Evolutionary conservation across 2,888 invertebrate species (phyloP).

Genomic region (Platycnemis pennipes): DNA sequence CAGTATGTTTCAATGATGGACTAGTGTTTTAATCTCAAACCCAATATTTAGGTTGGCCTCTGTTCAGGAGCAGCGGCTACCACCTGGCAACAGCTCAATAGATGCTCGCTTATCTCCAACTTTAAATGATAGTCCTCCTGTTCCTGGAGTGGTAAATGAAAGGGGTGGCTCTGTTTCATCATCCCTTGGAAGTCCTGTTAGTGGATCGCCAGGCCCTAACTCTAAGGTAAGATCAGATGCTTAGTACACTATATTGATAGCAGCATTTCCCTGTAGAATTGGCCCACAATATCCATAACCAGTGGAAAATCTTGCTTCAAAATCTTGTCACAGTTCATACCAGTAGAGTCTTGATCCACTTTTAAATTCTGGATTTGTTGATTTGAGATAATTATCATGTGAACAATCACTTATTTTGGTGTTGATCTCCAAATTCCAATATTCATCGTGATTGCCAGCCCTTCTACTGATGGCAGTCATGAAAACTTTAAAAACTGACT

Average conservation of each 20-base stretch:
- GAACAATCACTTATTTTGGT: not conserved
- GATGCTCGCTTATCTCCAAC: constrained; percentile 85
- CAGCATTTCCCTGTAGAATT: constrained; percentile 31
- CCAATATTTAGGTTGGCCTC: constrained; percentile 90
- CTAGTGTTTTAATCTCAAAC: not conserved
- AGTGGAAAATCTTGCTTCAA: constrained; percentile 31
- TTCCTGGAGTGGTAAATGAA: constrained; percentile 71
- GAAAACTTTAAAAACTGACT: not conserved
- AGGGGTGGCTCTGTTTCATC: constrained; percentile 57
- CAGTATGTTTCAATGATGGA: no score
- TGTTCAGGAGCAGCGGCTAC: constrained; percentile 96
- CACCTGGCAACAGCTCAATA: constrained; percentile 77
- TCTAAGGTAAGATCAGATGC: constrained; percentile 45
- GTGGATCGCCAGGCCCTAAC: constrained; percentile 65
- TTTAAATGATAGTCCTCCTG: constrained; percentile 82
- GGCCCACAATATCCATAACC: not conserved
- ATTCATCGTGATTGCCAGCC: not conserved
- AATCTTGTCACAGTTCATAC: constrained; percentile 16
- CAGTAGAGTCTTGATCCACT: constrained; percentile 41
- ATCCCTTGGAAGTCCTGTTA: constrained; percentile 58
- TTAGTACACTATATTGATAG: not conserved
- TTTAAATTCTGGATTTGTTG: not conserved
- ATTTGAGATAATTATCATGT: not conserved
- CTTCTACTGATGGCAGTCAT: not conserved
- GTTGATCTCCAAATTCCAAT: constrained; percentile 44